Percentiles rank a stretch among this genome's conserved stretches.
These are phyloP conservation scores for Drosophila lini DNA, from an alignment of 1,140 invertebrate genomes.

Conservation along the genomic window DNA sequence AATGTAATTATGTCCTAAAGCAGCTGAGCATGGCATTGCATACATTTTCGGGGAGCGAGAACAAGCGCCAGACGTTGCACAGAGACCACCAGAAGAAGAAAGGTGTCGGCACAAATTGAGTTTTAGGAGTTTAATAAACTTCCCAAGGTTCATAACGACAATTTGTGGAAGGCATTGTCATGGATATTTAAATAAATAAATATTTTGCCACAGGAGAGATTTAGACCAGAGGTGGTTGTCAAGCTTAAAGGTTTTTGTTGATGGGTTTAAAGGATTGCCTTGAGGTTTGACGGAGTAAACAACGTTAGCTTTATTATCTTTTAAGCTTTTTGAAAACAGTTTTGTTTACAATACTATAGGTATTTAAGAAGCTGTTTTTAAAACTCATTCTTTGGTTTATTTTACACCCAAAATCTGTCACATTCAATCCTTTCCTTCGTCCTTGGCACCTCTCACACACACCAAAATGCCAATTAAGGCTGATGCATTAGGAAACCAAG, in stretches of 20 bases:
- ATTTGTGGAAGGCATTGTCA: conserved; percentile 48
- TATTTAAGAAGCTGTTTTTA: background rate
- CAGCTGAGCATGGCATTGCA: conserved; percentile 59
- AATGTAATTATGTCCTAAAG: conserved; percentile 77
- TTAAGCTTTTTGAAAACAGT: no score
- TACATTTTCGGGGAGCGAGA: conserved; percentile 41
- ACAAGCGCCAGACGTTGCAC: conserved; percentile 18
- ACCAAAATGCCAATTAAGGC: conserved; percentile 42
- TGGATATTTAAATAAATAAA: conserved; percentile 46
- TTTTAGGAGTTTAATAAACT: conserved; percentile 55
- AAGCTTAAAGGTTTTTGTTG: background rate
- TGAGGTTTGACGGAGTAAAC: background rate
- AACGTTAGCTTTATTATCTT: background rate
- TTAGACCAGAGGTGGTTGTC: background rate
- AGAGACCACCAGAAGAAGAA: background rate
- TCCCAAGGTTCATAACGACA: conserved; percentile 23
- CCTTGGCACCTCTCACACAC: background rate
- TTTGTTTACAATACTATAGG: no score
- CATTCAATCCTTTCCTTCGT: background rate
- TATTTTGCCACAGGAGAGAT: conserved; percentile 2
- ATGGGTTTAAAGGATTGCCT: background rate
- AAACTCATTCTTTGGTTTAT: background rate
- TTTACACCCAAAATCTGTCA: background rate
- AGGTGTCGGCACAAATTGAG: conserved; percentile 37
- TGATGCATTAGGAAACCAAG: conserved; percentile 49